Conservation (phyloP, 2,888 invertebrate species). For the Leptothorax acervorum region DNA sequence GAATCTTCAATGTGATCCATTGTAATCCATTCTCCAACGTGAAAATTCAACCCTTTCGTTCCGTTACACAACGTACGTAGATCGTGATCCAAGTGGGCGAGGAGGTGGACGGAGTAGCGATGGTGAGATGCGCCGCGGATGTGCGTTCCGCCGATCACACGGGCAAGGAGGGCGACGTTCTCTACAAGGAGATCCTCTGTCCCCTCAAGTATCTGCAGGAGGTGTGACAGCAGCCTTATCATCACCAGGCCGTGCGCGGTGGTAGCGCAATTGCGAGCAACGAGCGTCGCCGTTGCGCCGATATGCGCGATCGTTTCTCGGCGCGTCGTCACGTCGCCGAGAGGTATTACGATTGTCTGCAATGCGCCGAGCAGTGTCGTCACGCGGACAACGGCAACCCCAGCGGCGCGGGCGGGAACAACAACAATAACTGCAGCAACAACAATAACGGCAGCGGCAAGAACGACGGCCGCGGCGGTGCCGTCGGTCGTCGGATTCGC, state of each 20-base stretch:
- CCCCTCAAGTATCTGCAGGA: slow-evolving; percentile 98
- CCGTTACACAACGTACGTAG: slow-evolving; percentile 86
- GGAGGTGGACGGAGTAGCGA: slow-evolving; percentile 96
- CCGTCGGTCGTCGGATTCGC: slow-evolving; percentile 34
- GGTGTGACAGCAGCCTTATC: slow-evolving; percentile 92
- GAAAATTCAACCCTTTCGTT: background rate
- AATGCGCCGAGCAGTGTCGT: slow-evolving; percentile 83
- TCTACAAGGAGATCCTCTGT: slow-evolving; percentile 92
- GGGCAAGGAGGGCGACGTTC: slow-evolving; percentile 82
- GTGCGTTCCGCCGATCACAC: slow-evolving; percentile 86
- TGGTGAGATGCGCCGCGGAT: slow-evolving; percentile 97
- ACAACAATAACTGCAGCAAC: slow-evolving; percentile 52
- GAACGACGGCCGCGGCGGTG: slow-evolving; percentile 26
- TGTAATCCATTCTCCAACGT: too few relatives aligned
- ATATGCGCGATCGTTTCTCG: slow-evolving; percentile 64
- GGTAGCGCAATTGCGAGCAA: slow-evolving; percentile 69
- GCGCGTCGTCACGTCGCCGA: slow-evolving; percentile 77
- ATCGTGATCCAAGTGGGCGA: slow-evolving; percentile 97
- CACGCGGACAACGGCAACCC: slow-evolving; percentile 75
- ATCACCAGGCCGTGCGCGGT: slow-evolving; percentile 79
- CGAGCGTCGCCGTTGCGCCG: slow-evolving; percentile 78
- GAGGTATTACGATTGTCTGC: slow-evolving; percentile 83
- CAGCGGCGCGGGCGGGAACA: slow-evolving; percentile 61
- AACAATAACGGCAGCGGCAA: slow-evolving; percentile 49
- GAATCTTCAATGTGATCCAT: background rate